These are phyloP conservation scores for Drosophila nebulosa DNA, from an alignment of 1,140 invertebrate species.

Conservation along the genomic window DNA sequence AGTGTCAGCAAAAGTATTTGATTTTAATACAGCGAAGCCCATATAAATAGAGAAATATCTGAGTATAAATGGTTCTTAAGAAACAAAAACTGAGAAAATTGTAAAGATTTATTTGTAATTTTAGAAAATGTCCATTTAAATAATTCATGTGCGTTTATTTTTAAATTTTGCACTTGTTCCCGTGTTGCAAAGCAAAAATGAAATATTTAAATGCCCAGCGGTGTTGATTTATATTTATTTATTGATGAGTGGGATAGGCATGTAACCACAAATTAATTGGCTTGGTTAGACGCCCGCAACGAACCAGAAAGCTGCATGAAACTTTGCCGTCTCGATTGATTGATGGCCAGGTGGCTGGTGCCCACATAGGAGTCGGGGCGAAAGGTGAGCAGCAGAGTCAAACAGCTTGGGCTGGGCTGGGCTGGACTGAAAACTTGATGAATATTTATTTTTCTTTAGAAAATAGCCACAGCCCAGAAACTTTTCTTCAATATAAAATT, in stretches of 20 bases:
- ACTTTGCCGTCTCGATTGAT: slow-evolving; percentile 61
- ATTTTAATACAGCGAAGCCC: slow-evolving; percentile 23
- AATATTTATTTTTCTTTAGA: slow-evolving; percentile 36
- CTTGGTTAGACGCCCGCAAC: slow-evolving; percentile 53
- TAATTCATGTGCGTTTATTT: not conserved
- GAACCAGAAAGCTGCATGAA: slow-evolving; percentile 51
- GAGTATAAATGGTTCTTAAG: not conserved
- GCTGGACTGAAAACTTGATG: slow-evolving; percentile 17
- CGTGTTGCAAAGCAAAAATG: not conserved
- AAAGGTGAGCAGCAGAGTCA: not conserved
- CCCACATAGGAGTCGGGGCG: not conserved
- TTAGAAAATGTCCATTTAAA: slow-evolving; percentile 12
- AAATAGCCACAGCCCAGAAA: not conserved
- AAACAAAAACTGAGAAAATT: too few species aligned
- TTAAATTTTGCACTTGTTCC: not conserved
- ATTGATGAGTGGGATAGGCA: slow-evolving; percentile 46
- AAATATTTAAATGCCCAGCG: slow-evolving; percentile 24
- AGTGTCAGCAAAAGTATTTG: slow-evolving; percentile 33
- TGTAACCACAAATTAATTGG: slow-evolving; percentile 68
- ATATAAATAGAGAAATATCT: not conserved
- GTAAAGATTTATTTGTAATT: not conserved
- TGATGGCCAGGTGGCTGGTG: slow-evolving; percentile 43
- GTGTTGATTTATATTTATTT: slow-evolving; percentile 45
- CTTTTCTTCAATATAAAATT: not conserved
- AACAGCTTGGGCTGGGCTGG: slow-evolving; percentile 17